Evolutionary conservation across 64 coral and sea anemone species (phyloP), one percentile per base, ranked within the genome.

Genomic region (Pocillopora damicornis): DNA sequence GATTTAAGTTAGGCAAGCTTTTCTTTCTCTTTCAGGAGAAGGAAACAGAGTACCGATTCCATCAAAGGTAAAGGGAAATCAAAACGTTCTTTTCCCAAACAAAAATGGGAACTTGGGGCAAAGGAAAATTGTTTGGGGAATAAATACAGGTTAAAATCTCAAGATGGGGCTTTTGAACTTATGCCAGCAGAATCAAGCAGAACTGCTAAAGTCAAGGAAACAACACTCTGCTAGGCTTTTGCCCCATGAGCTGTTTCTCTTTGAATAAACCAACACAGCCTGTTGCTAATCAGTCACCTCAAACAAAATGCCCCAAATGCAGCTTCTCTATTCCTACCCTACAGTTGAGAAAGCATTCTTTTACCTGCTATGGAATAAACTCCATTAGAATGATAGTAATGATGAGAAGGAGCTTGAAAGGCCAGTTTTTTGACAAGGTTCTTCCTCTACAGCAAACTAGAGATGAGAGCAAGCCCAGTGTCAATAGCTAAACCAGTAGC

Each of bases 131-230:
- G 76, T 87, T 35, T 92, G 18, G 90, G 88, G 60, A 69, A 59
- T 72, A 67, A 92, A 81, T 92, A 79, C 22, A 92, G 87, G 76
- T 59, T 87, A 16, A 92, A 92, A 92, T 79, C n/a, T 17, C 90
- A 87, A 56, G 77, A 92, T 92, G 83, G 83, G 64, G 85, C 90
- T 22, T 92, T 92, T 62, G 90, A 92, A 61, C 60, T 92, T 30
- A 78, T 92, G 64, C 77, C 77, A 92, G 85, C 90, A 75, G 90
- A 92, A 30, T 63, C 63, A 73, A 77, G 85, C 12, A 86, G 85
- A 81, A 80, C 83, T 17, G 74, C 84, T 11, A 71, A 77, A 77
- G 84, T 77, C 26, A 81, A 35, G 76, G 63, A 62, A 79, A n/a
- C 59, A 79, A 26, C 37, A 61, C 58, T 34, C 30, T 73, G 9